A percentile compares a stretch with the other conserved stretches of the same genome.
Evolutionary conservation across 2,888 invertebrate genomes (phyloP).

Genomic region (Amblyjoppa proteus): DNA sequence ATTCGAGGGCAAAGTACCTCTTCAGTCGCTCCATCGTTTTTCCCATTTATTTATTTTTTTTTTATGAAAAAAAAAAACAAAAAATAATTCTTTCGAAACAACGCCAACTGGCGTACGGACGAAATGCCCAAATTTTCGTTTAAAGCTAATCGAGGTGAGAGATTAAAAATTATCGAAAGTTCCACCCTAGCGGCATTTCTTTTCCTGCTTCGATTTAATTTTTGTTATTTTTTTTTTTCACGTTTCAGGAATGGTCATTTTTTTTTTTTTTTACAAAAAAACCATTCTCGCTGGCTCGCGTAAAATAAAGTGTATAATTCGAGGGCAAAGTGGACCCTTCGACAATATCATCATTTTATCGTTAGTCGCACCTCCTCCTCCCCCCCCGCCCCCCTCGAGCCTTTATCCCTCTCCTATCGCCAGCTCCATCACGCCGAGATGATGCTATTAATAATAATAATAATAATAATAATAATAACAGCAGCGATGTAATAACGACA

Average conservation of each 20-base stretch:
- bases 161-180: background rate
- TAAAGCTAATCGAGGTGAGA: background rate
- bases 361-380: background rate
- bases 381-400: background rate
- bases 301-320: background rate
- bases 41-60: too few species aligned
- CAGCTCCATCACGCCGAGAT: conserved; percentile 30
- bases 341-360: conserved; percentile 33
- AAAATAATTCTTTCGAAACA: too few species aligned
- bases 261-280: conserved; percentile 3
- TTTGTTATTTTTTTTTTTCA: background rate
- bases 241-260: background rate
- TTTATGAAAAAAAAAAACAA: too few species aligned
- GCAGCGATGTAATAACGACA: conserved; percentile 19
- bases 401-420: background rate
- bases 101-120: too few species aligned
- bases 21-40: too few species aligned
- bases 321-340: background rate
- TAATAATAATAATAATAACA: conserved; percentile 45
- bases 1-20: too few species aligned
- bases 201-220: background rate
- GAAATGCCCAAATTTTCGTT: too few species aligned
- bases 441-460: conserved; percentile 44
- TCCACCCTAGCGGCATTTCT: background rate
- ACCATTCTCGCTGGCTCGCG: background rate